phyloP scores from a whole-genome alignment of 2,113 vertebrate genomes.

The Cottus gobio region DNA sequence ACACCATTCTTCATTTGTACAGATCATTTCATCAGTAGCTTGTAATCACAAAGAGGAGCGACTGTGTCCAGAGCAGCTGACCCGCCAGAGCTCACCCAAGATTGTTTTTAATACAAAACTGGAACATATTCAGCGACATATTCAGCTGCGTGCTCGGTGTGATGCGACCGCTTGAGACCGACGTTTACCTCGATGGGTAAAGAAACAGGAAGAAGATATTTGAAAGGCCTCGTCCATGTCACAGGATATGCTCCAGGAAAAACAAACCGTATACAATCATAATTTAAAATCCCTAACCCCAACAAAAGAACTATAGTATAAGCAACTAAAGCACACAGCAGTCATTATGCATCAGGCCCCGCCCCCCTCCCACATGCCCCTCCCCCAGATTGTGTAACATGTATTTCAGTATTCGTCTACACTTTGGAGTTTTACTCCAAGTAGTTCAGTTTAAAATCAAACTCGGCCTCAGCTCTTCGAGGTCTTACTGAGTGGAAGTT shows the following conservation, averaged over 20 bases:
- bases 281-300: conserved; percentile 76
- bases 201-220: neutral
- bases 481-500: neutral
- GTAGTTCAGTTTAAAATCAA: conserved; percentile 59
- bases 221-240: conserved; percentile 28
- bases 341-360: conserved; percentile 84
- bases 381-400: conserved; percentile 54
- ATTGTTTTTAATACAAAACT: conserved; percentile 91
- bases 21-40: conserved; percentile 76
- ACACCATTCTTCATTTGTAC: conserved; percentile 87
- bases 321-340: conserved; percentile 87
- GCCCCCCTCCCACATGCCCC: conserved; percentile 40
- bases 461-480: conserved; percentile 4
- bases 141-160: conserved; percentile 6
- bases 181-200: neutral
- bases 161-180: conserved; percentile 21
- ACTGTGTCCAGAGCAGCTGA: conserved; percentile 57
- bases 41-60: conserved; percentile 60
- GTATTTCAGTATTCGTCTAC: conserved; percentile 81
- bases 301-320: conserved; percentile 82
- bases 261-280: conserved; percentile 75
- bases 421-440: conserved; percentile 60
- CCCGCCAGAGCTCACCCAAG: conserved; percentile 87
- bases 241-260: conserved; percentile 45
- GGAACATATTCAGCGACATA: conserved; percentile 53